phyloP scores from a whole-genome alignment of 1,140 invertebrate species.

The Heliconius hewitsoni region DNA sequence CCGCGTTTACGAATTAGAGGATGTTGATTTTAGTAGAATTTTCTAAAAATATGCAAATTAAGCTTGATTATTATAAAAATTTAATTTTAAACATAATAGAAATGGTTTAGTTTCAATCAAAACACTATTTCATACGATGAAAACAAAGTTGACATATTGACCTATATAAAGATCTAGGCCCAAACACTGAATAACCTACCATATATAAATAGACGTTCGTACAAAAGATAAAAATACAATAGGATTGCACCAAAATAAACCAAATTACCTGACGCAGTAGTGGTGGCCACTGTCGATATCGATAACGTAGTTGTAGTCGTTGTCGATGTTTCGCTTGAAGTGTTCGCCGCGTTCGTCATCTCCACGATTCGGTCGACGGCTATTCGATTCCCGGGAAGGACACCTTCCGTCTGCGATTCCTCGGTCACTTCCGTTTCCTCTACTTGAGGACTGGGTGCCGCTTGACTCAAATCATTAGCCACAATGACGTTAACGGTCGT shows the following conservation, averaged over 20 bases:
- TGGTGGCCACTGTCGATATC: constrained; percentile 61
- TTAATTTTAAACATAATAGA: neutral
- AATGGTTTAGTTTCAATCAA: neutral
- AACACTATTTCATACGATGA: constrained; percentile 2
- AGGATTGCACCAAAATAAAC: constrained; percentile 35
- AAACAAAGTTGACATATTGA: constrained; percentile 15
- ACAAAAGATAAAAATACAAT: constrained; percentile 23
- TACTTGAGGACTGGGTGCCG: constrained; percentile 52
- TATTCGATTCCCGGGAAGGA: constrained; percentile 62
- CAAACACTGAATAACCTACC: constrained; percentile 12
- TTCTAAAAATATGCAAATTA: neutral
- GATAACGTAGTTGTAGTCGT: constrained; percentile 50
- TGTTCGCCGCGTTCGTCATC: constrained; percentile 55
- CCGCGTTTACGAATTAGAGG: neutral
- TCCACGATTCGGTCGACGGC: constrained; percentile 73
- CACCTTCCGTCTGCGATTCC: constrained; percentile 48
- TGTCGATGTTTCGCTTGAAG: constrained; percentile 50
- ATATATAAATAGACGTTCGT: constrained; percentile 1
- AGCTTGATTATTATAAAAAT: neutral
- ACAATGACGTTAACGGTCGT: constrained; percentile 79
- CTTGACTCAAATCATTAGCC: constrained; percentile 65
- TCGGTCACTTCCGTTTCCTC: constrained; percentile 51
- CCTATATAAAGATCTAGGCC: constrained; percentile 13
- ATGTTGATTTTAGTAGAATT: neutral
- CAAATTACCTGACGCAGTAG: constrained; percentile 75